These are phyloP conservation scores for Electrophaes corylata DNA, from an alignment of 2,888 invertebrate genomes.

Conservation along the genomic window DNA sequence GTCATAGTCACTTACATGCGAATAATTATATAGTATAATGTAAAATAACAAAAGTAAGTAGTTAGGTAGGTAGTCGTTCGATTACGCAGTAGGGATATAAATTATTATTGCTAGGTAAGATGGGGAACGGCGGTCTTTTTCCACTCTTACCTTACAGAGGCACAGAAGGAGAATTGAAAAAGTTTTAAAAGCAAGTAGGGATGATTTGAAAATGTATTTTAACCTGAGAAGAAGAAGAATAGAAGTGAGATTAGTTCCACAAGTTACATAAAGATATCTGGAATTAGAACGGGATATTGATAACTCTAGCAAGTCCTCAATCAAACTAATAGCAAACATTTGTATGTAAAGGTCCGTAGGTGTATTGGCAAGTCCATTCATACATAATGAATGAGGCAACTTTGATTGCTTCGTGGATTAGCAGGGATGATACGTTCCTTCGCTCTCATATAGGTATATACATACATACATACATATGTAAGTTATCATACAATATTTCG, in stretches of 20 bases:
- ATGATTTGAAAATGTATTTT: neutral
- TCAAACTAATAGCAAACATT: conserved; percentile 14
- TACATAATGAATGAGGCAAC: conserved; percentile 40
- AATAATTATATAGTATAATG: no score
- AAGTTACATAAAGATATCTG: neutral
- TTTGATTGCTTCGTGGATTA: conserved; percentile 37
- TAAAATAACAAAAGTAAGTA: no score
- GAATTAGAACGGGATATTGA: conserved; percentile 1
- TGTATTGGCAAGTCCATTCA: conserved; percentile 27
- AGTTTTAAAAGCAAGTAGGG: neutral
- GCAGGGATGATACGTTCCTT: conserved; percentile 23
- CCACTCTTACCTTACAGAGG: no score
- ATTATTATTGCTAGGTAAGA: no score
- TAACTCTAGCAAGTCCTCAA: conserved; percentile 12
- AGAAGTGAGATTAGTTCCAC: neutral
- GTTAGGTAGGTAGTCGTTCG: no score
- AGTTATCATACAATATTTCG: conserved; percentile 6
- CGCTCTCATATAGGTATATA: no score
- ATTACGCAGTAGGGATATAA: no score
- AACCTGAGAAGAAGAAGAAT: no score
- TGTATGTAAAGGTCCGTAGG: conserved; percentile 19
- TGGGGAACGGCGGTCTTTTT: no score
- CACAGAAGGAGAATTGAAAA: no score
- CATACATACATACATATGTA: conserved; percentile 15
- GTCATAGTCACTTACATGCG: no score